Evolutionary conservation across 2,888 invertebrate species (phyloP).

Genomic region (Ophion ventricosus): DNA sequence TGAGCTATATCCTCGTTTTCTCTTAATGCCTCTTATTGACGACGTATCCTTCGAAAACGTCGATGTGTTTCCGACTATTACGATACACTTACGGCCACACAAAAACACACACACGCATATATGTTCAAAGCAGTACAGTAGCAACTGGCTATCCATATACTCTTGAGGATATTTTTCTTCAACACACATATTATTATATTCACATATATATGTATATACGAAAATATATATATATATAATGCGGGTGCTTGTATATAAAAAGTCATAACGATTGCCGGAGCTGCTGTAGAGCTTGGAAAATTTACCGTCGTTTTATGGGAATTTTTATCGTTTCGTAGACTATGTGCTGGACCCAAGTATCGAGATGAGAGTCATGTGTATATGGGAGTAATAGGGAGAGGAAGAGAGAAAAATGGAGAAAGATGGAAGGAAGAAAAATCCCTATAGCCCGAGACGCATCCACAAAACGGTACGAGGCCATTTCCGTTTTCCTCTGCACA

Average conservation of each 20-base stretch:
- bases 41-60: conserved; percentile 35
- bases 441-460: conserved; percentile 41
- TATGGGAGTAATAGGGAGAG: background rate
- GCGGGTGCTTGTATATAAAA: conserved; percentile 48
- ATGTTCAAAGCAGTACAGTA: background rate
- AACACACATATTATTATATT: conserved; percentile 34
- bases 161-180: conserved; percentile 48
- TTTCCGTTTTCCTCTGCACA: conserved; percentile 71
- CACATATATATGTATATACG: background rate
- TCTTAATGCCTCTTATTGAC: conserved; percentile 10
- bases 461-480: conserved; percentile 70
- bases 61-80: conserved; percentile 41
- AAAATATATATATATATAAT: conserved; percentile 19
- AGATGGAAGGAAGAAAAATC: conserved; percentile 24
- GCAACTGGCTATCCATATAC: conserved; percentile 39
- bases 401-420: conserved; percentile 1
- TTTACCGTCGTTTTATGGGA: conserved; percentile 79
- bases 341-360: conserved; percentile 70
- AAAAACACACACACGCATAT: too few species aligned
- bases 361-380: conserved; percentile 34
- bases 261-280: conserved; percentile 64
- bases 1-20: conserved; percentile 50
- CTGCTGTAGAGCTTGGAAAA: conserved; percentile 65
- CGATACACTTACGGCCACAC: conserved; percentile 27
- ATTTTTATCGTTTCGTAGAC: conserved; percentile 80